phyloP scores from a whole-genome alignment of 1,140 invertebrate genomes.

The Hyles vespertilio region DNA sequence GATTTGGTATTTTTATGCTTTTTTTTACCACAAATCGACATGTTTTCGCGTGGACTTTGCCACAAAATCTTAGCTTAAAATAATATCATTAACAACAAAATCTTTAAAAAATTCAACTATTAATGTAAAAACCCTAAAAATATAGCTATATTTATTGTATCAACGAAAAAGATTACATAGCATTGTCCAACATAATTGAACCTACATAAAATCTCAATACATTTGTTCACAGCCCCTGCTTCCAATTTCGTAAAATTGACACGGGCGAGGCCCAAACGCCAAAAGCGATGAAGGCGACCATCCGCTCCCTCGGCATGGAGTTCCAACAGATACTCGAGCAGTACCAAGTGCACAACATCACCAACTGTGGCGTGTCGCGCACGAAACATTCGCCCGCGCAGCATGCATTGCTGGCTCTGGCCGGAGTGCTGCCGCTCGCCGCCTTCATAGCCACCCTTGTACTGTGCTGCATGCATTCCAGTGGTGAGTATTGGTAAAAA shows the following conservation, averaged over 20 bases:
- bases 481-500: conserved; percentile 22
- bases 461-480: conserved; percentile 54
- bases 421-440: conserved; percentile 41
- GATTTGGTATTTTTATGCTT: too few relatives aligned
- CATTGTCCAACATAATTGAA: too few relatives aligned
- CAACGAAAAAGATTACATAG: too few relatives aligned
- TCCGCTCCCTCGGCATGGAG: conserved; percentile 42
- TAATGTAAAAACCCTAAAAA: too few relatives aligned
- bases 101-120: too few relatives aligned
- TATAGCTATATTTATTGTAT: too few relatives aligned
- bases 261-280: conserved; percentile 53
- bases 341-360: conserved; percentile 48
- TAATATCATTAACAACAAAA: too few relatives aligned
- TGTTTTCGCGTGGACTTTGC: too few relatives aligned
- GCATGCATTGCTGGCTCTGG: conserved; percentile 43
- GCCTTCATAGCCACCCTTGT: conserved; percentile 41
- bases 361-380: conserved; percentile 33
- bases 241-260: conserved; percentile 56
- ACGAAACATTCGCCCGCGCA: conserved; percentile 31
- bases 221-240: conserved; percentile 49
- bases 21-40: too few relatives aligned
- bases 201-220: background rate
- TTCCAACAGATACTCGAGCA: conserved; percentile 45
- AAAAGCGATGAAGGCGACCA: conserved; percentile 47
- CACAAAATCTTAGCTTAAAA: too few relatives aligned